phyloP scores from a whole-genome alignment of 2,113 vertebrate species.

The Thinocorus orbignyianus region DNA sequence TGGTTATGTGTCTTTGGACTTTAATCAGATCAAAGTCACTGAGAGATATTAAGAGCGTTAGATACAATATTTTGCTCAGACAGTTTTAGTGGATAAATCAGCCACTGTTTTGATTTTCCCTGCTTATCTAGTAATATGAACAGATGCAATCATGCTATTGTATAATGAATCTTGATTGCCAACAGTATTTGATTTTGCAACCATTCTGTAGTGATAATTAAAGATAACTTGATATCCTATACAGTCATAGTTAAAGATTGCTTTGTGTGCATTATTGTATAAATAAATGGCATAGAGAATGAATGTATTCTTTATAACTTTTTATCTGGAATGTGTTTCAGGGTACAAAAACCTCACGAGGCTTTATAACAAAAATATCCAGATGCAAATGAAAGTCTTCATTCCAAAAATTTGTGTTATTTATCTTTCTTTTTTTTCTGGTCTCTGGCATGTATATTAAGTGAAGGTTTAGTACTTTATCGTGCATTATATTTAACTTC shows the following conservation, averaged over 20 bases:
- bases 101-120: slow-evolving; percentile 78
- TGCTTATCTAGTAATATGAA: slow-evolving; percentile 81
- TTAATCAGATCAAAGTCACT: slow-evolving; percentile 82
- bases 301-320: slow-evolving; percentile 37
- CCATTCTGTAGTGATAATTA: slow-evolving; percentile 79
- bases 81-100: slow-evolving; percentile 77
- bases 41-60: slow-evolving; percentile 76
- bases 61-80: slow-evolving; percentile 82
- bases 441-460: background rate
- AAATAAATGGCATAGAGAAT: slow-evolving; percentile 62
- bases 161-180: slow-evolving; percentile 82
- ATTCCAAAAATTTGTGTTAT: background rate
- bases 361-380: slow-evolving; percentile 33
- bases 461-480: background rate
- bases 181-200: slow-evolving; percentile 78
- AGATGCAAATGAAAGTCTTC: background rate
- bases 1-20: slow-evolving; percentile 77
- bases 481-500: background rate
- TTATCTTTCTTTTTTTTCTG: background rate
- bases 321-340: slow-evolving; percentile 33
- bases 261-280: slow-evolving; percentile 65
- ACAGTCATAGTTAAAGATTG: slow-evolving; percentile 75
- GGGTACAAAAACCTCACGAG: background rate
- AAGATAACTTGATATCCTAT: slow-evolving; percentile 78
- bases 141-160: slow-evolving; percentile 81